These are phyloP conservation scores for Heliconius charithonia DNA, from an alignment of 2,888 invertebrate species.

Conservation along the genomic window DNA sequence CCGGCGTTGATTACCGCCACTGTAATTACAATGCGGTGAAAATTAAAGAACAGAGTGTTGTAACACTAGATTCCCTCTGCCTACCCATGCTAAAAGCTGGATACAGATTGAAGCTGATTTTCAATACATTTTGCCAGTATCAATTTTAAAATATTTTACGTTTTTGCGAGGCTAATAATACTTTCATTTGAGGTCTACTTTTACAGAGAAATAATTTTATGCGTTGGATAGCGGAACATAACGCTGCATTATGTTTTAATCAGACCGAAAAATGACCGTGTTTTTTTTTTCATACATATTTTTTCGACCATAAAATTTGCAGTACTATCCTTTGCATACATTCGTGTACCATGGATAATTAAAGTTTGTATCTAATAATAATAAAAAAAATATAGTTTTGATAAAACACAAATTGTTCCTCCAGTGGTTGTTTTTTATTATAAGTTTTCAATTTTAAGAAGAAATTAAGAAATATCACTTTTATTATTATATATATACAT, in stretches of 20 bases:
- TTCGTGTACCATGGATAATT: not conserved
- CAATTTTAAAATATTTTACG: too few species aligned
- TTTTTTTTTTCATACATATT: not conserved
- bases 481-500: not conserved
- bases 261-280: not conserved
- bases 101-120: too few species aligned
- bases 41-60: too few species aligned
- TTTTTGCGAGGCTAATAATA: not conserved
- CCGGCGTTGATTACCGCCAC: too few species aligned
- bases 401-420: not conserved
- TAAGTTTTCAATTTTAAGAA: not conserved
- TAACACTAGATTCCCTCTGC: too few species aligned
- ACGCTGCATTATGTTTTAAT: constrained; percentile 12
- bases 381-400: not conserved
- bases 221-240: not conserved
- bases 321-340: not conserved
- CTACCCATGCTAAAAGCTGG: too few species aligned
- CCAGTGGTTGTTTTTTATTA: not conserved
- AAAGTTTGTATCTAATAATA: not conserved
- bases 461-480: not conserved
- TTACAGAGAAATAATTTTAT: not conserved
- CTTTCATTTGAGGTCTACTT: not conserved
- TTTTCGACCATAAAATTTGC: not conserved
- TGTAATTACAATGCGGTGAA: too few species aligned
- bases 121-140: too few species aligned